phyloP scores from a whole-genome alignment of 2,113 vertebrate genomes.

The Arenaria interpres region DNA sequence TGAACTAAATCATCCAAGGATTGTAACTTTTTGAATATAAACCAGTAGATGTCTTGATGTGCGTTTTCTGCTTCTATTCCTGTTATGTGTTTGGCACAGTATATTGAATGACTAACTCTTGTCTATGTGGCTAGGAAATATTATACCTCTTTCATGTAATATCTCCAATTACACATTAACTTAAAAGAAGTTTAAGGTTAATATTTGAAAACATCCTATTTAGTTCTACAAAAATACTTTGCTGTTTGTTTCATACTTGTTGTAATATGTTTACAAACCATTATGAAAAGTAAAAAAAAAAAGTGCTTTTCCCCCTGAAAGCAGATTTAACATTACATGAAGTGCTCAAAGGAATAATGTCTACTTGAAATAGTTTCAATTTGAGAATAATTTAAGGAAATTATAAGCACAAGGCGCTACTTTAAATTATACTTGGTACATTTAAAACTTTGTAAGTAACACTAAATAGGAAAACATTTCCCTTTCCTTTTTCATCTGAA shows the following conservation, averaged over 20 bases:
- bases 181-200: not conserved
- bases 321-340: not conserved
- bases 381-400: not conserved
- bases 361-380: not conserved
- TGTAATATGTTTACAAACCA: not conserved
- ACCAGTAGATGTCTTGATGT: rapidly evolving
- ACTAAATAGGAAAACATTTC: not conserved
- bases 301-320: not conserved
- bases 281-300: not conserved
- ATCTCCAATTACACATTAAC: not conserved
- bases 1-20: not conserved
- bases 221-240: not conserved
- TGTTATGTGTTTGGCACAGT: not conserved
- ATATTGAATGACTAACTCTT: not conserved
- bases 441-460: not conserved
- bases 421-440: not conserved
- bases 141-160: not conserved
- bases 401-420: not conserved
- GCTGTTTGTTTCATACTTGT: not conserved
- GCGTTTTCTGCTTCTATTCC: not conserved
- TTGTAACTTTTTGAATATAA: not conserved
- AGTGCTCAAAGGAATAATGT: not conserved
- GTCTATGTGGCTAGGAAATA: not conserved
- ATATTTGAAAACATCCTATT: not conserved
- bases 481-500: not conserved